Evolutionary conservation across 2,113 vertebrate genomes (phyloP), one percentile per base, ranked within the genome.

Genomic region (Chascanopsetta lugubris): DNA sequence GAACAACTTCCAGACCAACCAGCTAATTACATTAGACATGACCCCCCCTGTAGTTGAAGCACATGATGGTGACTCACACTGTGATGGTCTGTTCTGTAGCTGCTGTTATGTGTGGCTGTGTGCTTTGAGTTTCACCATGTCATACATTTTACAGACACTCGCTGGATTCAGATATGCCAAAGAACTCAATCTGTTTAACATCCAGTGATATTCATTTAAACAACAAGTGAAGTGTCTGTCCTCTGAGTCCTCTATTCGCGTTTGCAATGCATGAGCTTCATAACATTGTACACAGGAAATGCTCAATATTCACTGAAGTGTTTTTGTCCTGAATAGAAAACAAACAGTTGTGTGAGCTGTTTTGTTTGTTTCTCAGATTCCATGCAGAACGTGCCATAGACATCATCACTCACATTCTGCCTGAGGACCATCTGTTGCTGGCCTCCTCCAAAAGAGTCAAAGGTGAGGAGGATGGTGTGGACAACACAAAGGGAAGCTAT

Each of bases 351-450:
- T 13, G 2, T 71, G 54, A 58, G 38, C 38, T 42, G 38, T 17
- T 42, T 5, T 82, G 54, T 78, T 67, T 84, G 59, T 85, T 30
- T 51, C 67, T 50, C 68, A 99, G 97, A 87, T 99, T 99, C 88
- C 97, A 99, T 22, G 97, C 97, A 85, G 97, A 99, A 91, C 95
- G 96, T 93, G 97, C 97, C 91, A 99, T 99, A 92, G 97, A 96
- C 88, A 99, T 99, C 90, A 99, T 99, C 77, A 99, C 96, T 86
- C 97, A 99, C 87, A 99, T 99, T 90, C 95, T 99, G 83, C 97
- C 97, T 75, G 97, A 99, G 92, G 97, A 99, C 79, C 97, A 99
- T 90, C 95, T 99, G 81, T 93, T 99, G 76, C 90, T 99, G 89
- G 97, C 97, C 46, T 99, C 97, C 30, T 99, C 97, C 20, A 99